Conservation (phyloP, 2,888 invertebrate genomes). For the Leucoma salicis region DNA sequence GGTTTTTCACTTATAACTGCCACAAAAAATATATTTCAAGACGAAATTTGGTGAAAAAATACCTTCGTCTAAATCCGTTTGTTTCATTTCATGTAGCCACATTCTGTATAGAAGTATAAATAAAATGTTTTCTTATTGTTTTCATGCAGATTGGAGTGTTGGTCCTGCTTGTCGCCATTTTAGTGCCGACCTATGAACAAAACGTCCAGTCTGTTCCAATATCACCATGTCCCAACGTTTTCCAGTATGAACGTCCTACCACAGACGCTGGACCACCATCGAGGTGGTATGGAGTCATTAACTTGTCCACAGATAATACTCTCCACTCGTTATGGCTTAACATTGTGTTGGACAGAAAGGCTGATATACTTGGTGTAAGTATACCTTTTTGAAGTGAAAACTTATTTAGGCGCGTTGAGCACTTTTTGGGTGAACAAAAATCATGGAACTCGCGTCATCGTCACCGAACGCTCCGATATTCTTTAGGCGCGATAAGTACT, state of each 20-base stretch:
- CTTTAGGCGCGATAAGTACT: no score
- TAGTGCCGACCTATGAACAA: slow-evolving; percentile 51
- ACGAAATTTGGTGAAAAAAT: no score
- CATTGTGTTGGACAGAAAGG: slow-evolving; percentile 80
- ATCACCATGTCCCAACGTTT: slow-evolving; percentile 83
- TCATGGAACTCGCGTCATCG: no score
- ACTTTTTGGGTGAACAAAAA: no score
- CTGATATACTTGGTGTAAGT: slow-evolving; percentile 84
- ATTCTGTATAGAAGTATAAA: no score
- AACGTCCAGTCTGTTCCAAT: slow-evolving; percentile 40
- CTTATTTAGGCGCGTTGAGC: no score
- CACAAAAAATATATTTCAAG: no score
- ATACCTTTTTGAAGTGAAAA: no score
- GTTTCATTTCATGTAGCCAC: no score
- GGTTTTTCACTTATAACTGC: no score
- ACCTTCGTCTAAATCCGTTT: no score
- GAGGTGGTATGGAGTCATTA: slow-evolving; percentile 84
- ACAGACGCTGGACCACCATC: slow-evolving; percentile 66
- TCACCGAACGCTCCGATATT: no score
- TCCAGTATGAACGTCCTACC: slow-evolving; percentile 79
- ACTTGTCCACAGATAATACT: slow-evolving; percentile 78
- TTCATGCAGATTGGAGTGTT: slow-evolving; percentile 44
- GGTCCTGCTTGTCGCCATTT: slow-evolving; percentile 46
- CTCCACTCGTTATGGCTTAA: slow-evolving; percentile 83
- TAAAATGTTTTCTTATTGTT: not conserved